Base-by-base conservation (phyloP, 2,797 vertebrate species). In the Sebastes kiyomatsui region DNA sequence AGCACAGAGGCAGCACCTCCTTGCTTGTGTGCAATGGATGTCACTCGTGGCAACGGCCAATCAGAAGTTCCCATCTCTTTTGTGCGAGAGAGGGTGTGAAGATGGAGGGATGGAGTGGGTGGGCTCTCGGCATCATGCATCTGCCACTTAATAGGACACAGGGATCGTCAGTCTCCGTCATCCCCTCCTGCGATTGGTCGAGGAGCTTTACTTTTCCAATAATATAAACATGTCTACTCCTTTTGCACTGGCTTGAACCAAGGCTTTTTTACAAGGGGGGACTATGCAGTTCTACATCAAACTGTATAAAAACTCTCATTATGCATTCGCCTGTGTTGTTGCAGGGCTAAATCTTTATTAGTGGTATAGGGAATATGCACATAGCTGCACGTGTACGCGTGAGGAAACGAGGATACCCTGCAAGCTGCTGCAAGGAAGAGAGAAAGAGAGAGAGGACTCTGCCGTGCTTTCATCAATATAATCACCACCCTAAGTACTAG, bases 21-120 rank as follows among this genome's bases (percentile, higher is more conserved):
- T 96, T 94, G 95, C 94, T 91, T 16, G 38, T 88, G 94, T 94
- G 92, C 94, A 93, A 82, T 86, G 85, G 90, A 93, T 95, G 95
- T 96, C 96, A 96, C 96, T 95, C 93, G 85, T 94, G 72, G 95
- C 95, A 95, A 95, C 95, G 94, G 56, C 96, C 96, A 96, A 96
- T 96, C 94, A 95, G 89, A 96, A 96, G 96, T 96, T 96, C 82
- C 91, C 90, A 90, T 94, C 92, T 42, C 91, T 89, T 91, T 89
- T 90, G 93, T 84, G 88, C 87, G 82, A 86, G 93, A 92, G 38
- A 42, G 38, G 52, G 89, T 80, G 87, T 73, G 91, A 95, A 95
- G 93, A 94, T 92, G 90, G 93, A 93, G 92, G 87, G 92, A 93
- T 88, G 85, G 69, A 88, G 85, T 91, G 91, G 96, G 96, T 81